Percentiles rank a stretch among this genome's conserved stretches.
phyloP scores from a whole-genome alignment of 2,888 invertebrate species.

The Acrobasis suavella region DNA sequence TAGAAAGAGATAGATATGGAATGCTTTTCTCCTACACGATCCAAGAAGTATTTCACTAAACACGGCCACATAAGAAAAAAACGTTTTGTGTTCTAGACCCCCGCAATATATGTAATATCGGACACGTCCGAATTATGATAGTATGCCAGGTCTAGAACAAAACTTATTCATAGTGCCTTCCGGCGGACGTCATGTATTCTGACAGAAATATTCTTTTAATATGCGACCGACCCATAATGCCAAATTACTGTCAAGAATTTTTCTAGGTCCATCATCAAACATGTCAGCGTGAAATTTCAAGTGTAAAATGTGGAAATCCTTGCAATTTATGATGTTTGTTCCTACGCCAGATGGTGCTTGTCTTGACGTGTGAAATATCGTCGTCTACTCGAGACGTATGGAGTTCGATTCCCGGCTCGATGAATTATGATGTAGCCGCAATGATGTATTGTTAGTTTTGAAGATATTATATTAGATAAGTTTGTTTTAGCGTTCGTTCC shows the following conservation, averaged over 20 bases:
- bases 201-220: not conserved
- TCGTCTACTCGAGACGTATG: conserved; percentile 1
- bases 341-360: conserved; percentile 3
- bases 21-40: no score
- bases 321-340: conserved; percentile 10
- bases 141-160: no score
- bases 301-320: not conserved
- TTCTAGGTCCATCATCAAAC: not conserved
- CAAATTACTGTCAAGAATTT: not conserved
- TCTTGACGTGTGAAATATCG: conserved; percentile 8
- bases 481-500: not conserved
- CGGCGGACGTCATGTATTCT: not conserved
- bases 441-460: not conserved
- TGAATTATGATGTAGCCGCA: conserved; percentile 6
- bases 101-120: no score
- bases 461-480: not conserved
- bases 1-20: no score
- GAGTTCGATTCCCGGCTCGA: conserved; percentile 6
- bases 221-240: not conserved
- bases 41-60: no score
- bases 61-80: no score
- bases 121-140: no score
- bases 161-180: not conserved
- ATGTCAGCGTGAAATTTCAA: not conserved
- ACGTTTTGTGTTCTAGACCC: no score